Evolutionary conservation across 2,888 invertebrate species (phyloP).

Genomic region (Actias luna): DNA sequence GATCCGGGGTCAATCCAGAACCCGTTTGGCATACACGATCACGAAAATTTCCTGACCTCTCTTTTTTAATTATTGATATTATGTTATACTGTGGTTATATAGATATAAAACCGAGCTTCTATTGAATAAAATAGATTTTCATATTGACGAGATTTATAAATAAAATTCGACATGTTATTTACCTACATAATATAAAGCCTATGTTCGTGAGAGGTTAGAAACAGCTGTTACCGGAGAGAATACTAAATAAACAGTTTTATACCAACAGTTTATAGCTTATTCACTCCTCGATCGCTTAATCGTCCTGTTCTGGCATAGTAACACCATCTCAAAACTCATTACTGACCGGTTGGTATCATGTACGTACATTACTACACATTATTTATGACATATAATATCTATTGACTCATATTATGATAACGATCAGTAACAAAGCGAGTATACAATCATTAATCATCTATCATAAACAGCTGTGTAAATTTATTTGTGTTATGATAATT

Average conservation of each 20-base stretch:
- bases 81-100: too few relatives aligned
- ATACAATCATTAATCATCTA: conserved; percentile 34
- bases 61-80: too few relatives aligned
- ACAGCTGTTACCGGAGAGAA: conserved; percentile 41
- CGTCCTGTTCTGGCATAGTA: conserved; percentile 45
- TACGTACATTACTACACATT: conserved; percentile 25
- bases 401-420: conserved; percentile 35
- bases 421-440: conserved; percentile 27
- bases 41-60: too few relatives aligned
- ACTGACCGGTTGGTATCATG: conserved; percentile 28
- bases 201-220: conserved; percentile 14
- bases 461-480: conserved; percentile 27
- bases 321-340: conserved; percentile 33
- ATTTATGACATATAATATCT: conserved; percentile 28
- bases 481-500: conserved; percentile 27
- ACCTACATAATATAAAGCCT: conserved; percentile 13
- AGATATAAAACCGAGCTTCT: too few relatives aligned
- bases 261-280: conserved; percentile 60
- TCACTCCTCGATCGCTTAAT: conserved; percentile 46
- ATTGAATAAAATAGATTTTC: too few relatives aligned
- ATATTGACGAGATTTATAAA: too few relatives aligned
- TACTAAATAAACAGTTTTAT: conserved; percentile 53
- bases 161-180: background rate
- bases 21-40: too few relatives aligned
- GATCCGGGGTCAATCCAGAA: too few relatives aligned